phyloP scores from a whole-genome alignment of 2,797 vertebrate species.

The Nyctalus aviator region DNA sequence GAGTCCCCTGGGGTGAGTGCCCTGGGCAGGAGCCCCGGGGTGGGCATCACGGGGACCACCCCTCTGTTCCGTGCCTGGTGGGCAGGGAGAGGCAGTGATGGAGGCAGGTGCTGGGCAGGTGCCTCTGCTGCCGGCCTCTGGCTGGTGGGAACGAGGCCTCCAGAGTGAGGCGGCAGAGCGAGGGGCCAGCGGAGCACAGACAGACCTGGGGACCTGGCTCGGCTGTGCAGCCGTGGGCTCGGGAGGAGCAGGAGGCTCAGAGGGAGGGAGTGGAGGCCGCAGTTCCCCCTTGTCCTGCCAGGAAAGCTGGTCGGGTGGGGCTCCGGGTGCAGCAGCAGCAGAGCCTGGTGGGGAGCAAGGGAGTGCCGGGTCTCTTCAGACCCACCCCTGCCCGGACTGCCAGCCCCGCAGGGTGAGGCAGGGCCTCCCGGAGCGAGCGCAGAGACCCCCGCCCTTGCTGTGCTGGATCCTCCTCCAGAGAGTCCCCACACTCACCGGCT shows the following conservation, averaged over 20 bases:
- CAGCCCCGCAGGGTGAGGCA: not conserved
- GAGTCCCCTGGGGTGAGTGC: conserved; percentile 89
- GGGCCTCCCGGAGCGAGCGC: not conserved
- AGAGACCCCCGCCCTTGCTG: rapidly evolving
- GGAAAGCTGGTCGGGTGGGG: not conserved
- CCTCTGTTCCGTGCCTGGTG: rapidly evolving
- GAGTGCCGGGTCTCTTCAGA: not conserved
- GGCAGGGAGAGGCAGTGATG: not conserved
- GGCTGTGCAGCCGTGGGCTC: not conserved
- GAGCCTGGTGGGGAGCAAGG: not conserved
- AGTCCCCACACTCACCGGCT: not conserved
- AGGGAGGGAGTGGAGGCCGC: not conserved
- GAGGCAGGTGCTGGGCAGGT: too few relatives aligned
- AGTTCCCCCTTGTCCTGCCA: not conserved
- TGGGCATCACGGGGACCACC: not conserved
- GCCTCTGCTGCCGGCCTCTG: not conserved
- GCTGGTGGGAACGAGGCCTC: not conserved
- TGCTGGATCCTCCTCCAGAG: too few relatives aligned
- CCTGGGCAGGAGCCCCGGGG: conserved; percentile 38
- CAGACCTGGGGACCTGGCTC: not conserved
- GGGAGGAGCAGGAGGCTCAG: not conserved
- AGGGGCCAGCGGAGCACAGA: not conserved
- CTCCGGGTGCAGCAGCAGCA: not conserved
- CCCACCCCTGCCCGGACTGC: not conserved
- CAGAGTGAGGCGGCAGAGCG: not conserved